Evolutionary conservation across 2,797 vertebrate species (phyloP), one percentile per base, ranked within the genome.

Genomic region (Oreortyx pictus): DNA sequence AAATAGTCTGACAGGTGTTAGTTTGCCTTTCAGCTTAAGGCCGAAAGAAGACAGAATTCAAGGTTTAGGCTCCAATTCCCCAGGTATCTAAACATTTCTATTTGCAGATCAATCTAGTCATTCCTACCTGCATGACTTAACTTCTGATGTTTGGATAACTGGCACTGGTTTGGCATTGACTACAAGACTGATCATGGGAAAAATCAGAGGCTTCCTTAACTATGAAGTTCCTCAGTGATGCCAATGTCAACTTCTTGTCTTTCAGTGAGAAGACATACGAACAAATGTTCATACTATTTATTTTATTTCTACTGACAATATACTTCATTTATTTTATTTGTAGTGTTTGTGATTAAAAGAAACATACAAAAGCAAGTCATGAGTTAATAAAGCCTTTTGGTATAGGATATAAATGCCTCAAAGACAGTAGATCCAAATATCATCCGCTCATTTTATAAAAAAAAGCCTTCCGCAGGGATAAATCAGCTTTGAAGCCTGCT

Each of bases 381-480:
- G 27, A 84, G 74, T 76, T 89, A 90, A 90, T 85, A 89, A 83
- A 50, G 18, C 14, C 25, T 88, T 88, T 70, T 68, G 35, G 31
- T 65, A 65, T 9, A 52, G 47, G 19, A 82, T 50, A 65, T 23
- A 67, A 62, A 81, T 33, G 29, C 39, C 59, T 91, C 11, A 24
- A 80, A 71, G 57, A 31, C 46, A 66, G 35, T 6, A 44, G 50
- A 59, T 92, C 46, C 68, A 94, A 83, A 89, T 83, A 27, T 75
- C 89, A 66, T 27, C 54, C 71, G 75, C 65, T 92, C 8, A 50
- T 77, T 92, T 86, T 82, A 93, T 62, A 83, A 88, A 82, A 90
- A 94, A 57, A 20, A 60, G 10, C 47, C 78, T 88, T 90, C 49
- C 13, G 66, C 62, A 80, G 11, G n/a, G 91, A 66, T 83, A 72